Conservation (phyloP, 2,888 invertebrate genomes). For the Leucozona laternaria region DNA sequence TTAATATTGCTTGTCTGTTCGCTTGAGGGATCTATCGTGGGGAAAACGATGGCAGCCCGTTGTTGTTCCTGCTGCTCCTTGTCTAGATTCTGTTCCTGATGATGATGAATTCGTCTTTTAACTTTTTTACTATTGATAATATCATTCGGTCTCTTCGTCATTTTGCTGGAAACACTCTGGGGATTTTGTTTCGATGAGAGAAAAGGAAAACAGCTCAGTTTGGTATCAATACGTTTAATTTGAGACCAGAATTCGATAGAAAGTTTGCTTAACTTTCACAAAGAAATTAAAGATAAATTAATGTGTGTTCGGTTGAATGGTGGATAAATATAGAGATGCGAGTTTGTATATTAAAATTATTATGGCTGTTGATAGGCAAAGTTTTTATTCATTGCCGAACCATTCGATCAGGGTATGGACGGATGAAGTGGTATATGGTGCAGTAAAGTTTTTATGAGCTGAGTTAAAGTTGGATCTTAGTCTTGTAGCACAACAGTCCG, state of each 20-base stretch:
- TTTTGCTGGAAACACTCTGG: constrained; percentile 62
- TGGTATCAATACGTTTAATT: constrained; percentile 47
- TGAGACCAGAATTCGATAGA: constrained; percentile 32
- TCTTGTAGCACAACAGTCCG: neutral
- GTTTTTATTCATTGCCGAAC: constrained; percentile 55
- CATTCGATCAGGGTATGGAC: constrained; percentile 14
- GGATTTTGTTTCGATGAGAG: constrained; percentile 15
- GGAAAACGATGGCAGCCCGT: constrained; percentile 5
- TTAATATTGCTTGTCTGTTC: constrained; percentile 73
- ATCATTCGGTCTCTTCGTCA: constrained; percentile 70
- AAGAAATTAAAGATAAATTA: constrained; percentile 66
- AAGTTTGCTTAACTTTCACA: constrained; percentile 54
- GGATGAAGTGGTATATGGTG: constrained; percentile 2
- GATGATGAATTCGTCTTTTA: constrained; percentile 64
- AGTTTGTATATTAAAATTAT: constrained; percentile 60
- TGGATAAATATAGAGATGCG: constrained; percentile 29
- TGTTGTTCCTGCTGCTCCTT: constrained; percentile 43
- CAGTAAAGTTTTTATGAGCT: constrained; percentile 1
- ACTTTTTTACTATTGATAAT: constrained; percentile 69
- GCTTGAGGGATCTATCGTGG: constrained; percentile 69
- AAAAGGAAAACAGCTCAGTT: neutral
- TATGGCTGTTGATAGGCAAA: constrained; percentile 56
- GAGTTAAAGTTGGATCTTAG: constrained; percentile 33
- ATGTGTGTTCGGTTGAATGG: constrained; percentile 32
- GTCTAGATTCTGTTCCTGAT: constrained; percentile 42